Conservation (phyloP, 2,113 vertebrate species). For the Phyllopteryx taeniolatus region DNA sequence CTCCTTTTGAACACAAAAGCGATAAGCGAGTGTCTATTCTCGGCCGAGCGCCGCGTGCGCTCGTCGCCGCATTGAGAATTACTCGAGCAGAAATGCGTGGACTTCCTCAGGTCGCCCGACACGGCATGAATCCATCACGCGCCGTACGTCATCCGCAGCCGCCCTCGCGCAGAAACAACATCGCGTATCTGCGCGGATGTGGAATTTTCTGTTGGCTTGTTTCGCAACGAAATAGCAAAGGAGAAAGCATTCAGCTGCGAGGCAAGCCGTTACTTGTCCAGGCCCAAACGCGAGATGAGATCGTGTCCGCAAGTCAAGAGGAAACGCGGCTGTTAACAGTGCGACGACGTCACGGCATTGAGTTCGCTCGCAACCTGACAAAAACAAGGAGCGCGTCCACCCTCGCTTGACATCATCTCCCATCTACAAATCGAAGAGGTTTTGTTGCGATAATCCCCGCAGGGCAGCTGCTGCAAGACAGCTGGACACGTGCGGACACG, state of each 20-base stretch:
- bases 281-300: too few species aligned
- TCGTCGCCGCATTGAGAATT: constrained; percentile 30
- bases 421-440: too few species aligned
- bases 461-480: background rate
- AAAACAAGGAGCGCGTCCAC: too few species aligned
- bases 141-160: constrained; percentile 31
- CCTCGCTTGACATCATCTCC: too few species aligned
- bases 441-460: too few species aligned
- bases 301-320: too few species aligned
- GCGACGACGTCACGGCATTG: too few species aligned
- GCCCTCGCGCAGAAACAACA: constrained; percentile 3
- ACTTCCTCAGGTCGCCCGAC: constrained; percentile 37
- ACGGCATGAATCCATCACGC: constrained; percentile 27
- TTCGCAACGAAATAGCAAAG: too few species aligned
- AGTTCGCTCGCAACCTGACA: too few species aligned
- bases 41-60: constrained; percentile 3
- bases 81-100: constrained; percentile 48
- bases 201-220: constrained; percentile 1
- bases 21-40: constrained; percentile 20
- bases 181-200: background rate
- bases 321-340: too few species aligned
- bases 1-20: background rate
- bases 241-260: too few species aligned
- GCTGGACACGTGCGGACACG: background rate
- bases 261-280: too few species aligned